A percentile compares a stretch with the other conserved stretches of the same genome.
These are phyloP conservation scores for Mesoligia furuncula DNA, from an alignment of 2,888 invertebrate genomes.

Conservation along the genomic window DNA sequence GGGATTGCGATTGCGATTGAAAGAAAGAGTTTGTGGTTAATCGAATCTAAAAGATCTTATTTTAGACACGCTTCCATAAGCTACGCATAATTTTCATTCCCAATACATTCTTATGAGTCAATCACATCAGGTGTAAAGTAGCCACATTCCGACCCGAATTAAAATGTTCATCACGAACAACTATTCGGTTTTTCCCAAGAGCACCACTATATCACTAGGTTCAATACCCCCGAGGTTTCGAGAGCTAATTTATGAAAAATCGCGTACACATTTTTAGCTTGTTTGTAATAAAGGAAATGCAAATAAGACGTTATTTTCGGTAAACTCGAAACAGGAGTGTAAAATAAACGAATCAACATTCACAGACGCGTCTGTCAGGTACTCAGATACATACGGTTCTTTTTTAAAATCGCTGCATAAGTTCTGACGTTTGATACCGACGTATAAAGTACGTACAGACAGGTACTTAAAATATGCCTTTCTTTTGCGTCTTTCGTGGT, in stretches of 20 bases:
- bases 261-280: constrained; percentile 49
- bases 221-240: constrained; percentile 66
- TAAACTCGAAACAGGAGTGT: constrained; percentile 34
- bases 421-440: constrained; percentile 20
- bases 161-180: constrained; percentile 76
- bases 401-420: constrained; percentile 32
- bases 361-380: constrained; percentile 1
- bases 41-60: constrained; percentile 16
- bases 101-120: constrained; percentile 39
- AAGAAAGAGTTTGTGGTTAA: not conserved
- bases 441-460: constrained; percentile 3
- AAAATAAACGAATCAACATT: constrained; percentile 25
- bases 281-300: constrained; percentile 51
- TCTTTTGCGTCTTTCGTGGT: constrained; percentile 65
- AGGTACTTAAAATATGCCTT: constrained; percentile 51
- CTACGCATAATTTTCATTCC: constrained; percentile 34
- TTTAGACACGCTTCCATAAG: constrained; percentile 25
- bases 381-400: not conserved
- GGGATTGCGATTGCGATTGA: not conserved
- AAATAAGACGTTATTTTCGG: constrained; percentile 47
- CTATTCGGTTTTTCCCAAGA: constrained; percentile 75
- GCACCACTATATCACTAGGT: constrained; percentile 63
- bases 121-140: constrained; percentile 58
- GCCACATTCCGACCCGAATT: constrained; percentile 70
- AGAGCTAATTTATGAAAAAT: constrained; percentile 53